Conservation (phyloP, 2,113 vertebrate species). For the Chaetodon trifascialis region DNA sequence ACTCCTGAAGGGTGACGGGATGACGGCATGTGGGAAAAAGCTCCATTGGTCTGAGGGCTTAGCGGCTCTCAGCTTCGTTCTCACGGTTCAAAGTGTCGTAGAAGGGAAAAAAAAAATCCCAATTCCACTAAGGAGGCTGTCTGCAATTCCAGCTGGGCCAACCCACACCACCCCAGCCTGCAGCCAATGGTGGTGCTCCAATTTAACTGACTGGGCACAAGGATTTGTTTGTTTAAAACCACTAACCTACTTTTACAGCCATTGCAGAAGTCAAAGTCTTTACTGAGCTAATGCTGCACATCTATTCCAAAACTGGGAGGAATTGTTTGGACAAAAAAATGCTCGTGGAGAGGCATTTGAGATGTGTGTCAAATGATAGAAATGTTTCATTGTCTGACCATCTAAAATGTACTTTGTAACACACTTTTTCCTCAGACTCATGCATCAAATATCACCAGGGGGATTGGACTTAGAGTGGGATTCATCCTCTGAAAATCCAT, state of each 20-base stretch:
- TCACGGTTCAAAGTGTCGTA: slow-evolving; percentile 70
- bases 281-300: slow-evolving; percentile 59
- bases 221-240: slow-evolving; percentile 79
- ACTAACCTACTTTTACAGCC: slow-evolving; percentile 80
- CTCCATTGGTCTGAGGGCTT: slow-evolving; percentile 31
- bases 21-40: slow-evolving; percentile 72
- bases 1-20: slow-evolving; percentile 17
- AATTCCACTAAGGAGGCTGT: slow-evolving; percentile 39
- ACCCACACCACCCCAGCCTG: slow-evolving; percentile 70
- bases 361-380: slow-evolving; percentile 8
- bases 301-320: slow-evolving; percentile 42
- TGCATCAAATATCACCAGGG: neutral
- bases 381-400: slow-evolving; percentile 4
- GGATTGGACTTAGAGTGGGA: neutral
- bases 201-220: slow-evolving; percentile 77
- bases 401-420: slow-evolving; percentile 2
- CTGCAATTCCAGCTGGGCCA: slow-evolving; percentile 67
- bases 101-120: slow-evolving; percentile 40
- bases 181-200: slow-evolving; percentile 72
- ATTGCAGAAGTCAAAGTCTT: slow-evolving; percentile 59
- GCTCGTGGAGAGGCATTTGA: slow-evolving; percentile 12
- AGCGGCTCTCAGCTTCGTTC: slow-evolving; percentile 46
- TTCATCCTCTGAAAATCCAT: slow-evolving; percentile 5
- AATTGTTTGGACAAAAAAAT: slow-evolving; percentile 36
- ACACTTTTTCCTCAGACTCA: neutral